Evolutionary conservation across 2,113 vertebrate species (phyloP).

Genomic region (Calidris pugnax): DNA sequence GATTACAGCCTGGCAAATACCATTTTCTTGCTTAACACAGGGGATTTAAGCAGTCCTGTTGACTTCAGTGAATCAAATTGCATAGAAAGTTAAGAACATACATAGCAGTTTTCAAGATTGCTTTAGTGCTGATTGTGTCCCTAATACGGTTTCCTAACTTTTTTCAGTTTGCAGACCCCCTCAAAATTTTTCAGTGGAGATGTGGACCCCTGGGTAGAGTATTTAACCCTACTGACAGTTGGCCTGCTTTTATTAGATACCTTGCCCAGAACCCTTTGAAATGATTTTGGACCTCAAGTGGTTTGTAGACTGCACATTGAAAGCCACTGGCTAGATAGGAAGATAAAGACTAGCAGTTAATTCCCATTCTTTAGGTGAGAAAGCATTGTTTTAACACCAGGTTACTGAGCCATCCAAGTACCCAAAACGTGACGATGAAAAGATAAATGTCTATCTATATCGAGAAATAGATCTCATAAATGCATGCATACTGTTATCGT

Average conservation of each 20-base stretch:
- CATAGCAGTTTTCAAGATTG: not conserved
- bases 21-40: not conserved
- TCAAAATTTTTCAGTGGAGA: constrained; percentile 38
- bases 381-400: not conserved
- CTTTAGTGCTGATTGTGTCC: not conserved
- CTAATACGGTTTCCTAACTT: constrained; percentile 7
- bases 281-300: constrained; percentile 18
- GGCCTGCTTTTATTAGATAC: constrained; percentile 41
- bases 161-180: constrained; percentile 28
- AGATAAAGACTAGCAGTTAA: constrained; percentile 7
- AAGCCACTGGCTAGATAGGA: constrained; percentile 49
- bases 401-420: not conserved
- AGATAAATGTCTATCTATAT: not conserved
- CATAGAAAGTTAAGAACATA: not conserved
- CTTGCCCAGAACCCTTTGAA: constrained; percentile 22
- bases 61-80: not conserved
- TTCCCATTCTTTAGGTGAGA: constrained; percentile 25
- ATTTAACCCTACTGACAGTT: constrained; percentile 38
- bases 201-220: constrained; percentile 27
- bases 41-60: not conserved
- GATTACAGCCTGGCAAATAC: not conserved
- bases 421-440: not conserved
- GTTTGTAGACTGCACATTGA: constrained; percentile 10
- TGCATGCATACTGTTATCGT: not conserved
- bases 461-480: not conserved